Conservation (phyloP, 1,140 invertebrate genomes). For the Leptopilina clavipes region DNA sequence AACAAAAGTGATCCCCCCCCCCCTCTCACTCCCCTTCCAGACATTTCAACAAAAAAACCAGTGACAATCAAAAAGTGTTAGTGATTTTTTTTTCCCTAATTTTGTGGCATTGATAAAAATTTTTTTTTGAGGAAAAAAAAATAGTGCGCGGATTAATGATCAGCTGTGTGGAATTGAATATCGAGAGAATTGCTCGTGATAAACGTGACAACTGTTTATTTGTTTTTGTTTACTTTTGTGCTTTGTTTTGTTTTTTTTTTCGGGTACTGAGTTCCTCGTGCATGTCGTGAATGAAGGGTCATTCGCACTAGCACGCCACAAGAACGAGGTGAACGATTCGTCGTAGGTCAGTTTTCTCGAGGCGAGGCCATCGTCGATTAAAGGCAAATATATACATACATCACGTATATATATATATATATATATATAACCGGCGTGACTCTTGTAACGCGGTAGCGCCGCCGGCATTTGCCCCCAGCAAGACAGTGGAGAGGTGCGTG, state of each 20-base stretch:
- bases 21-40: background rate
- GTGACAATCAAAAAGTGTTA: no score
- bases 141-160: no score
- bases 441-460: slow-evolving; percentile 28
- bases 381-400: slow-evolving; percentile 21
- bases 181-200: slow-evolving; percentile 1
- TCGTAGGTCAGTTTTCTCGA: slow-evolving; percentile 61
- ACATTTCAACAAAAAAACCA: no score
- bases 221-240: background rate
- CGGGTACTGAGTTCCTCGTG: slow-evolving; percentile 40
- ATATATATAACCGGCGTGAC: slow-evolving; percentile 2
- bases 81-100: no score
- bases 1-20: no score
- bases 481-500: slow-evolving; percentile 12
- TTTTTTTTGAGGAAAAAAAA: no score
- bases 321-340: slow-evolving; percentile 54
- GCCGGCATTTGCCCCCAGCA: slow-evolving; percentile 5
- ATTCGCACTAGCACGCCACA: slow-evolving; percentile 28
- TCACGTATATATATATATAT: background rate
- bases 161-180: background rate
- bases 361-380: slow-evolving; percentile 40
- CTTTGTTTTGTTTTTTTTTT: slow-evolving; percentile 22
- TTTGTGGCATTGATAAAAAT: no score
- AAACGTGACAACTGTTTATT: slow-evolving; percentile 25
- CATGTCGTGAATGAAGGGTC: slow-evolving; percentile 49